A percentile compares a stretch with the other conserved stretches of the same genome.
phyloP scores from a whole-genome alignment of 2,888 invertebrate species.

The Tetragonisca angustula region DNA sequence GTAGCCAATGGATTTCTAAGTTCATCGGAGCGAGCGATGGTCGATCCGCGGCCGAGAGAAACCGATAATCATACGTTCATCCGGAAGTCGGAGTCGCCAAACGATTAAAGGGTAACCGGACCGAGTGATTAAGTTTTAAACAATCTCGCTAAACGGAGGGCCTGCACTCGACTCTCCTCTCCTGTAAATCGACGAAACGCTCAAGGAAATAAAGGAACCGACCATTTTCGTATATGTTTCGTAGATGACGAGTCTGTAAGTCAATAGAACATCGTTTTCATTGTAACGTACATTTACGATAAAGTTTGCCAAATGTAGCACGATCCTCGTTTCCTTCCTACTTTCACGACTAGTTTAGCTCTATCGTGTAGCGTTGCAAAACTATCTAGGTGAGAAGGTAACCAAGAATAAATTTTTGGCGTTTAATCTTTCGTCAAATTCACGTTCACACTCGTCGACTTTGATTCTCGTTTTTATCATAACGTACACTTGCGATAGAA shows the following conservation, averaged over 20 bases:
- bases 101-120: slow-evolving; percentile 50
- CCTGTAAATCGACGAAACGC: slow-evolving; percentile 64
- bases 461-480: no score
- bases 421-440: no score
- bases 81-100: slow-evolving; percentile 53
- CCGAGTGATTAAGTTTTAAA: slow-evolving; percentile 57
- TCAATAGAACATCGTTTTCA: not conserved
- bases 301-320: not conserved
- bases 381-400: no score
- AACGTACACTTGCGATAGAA: not conserved
- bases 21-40: slow-evolving; percentile 18
- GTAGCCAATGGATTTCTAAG: slow-evolving; percentile 22
- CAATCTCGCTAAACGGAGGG: slow-evolving; percentile 49
- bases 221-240: no score
- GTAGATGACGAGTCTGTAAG: not conserved
- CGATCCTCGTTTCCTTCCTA: no score
- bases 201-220: slow-evolving; percentile 40
- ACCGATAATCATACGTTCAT: slow-evolving; percentile 51
- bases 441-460: no score
- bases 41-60: slow-evolving; percentile 26
- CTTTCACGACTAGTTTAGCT: no score
- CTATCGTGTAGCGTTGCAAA: no score
- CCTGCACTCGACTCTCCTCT: slow-evolving; percentile 16
- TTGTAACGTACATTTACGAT: not conserved
- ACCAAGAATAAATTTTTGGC: no score